Evolutionary conservation across 2,888 invertebrate genomes (phyloP).

Genomic region (Apamea anceps): DNA sequence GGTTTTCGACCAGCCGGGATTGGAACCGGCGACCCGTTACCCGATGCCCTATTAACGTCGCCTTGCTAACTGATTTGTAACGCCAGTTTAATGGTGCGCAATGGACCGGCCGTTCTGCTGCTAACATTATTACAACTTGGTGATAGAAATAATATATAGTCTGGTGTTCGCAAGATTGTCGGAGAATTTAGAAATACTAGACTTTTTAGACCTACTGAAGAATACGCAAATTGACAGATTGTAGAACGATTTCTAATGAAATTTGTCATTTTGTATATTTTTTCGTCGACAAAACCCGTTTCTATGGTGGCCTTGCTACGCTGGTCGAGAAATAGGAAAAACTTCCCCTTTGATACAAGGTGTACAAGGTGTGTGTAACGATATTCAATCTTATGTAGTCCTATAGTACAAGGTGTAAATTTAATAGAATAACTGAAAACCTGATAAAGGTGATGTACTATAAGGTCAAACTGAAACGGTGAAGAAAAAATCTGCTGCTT

Average conservation of each 20-base stretch:
- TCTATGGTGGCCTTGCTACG: too few relatives aligned
- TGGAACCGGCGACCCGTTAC: conserved; percentile 60
- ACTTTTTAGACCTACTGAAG: background rate
- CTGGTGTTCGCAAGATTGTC: conserved; percentile 13
- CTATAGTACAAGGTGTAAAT: background rate
- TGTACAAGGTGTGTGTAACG: background rate
- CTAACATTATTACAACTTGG: conserved; percentile 40
- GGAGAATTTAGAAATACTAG: background rate
- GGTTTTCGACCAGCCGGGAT: conserved; percentile 39
- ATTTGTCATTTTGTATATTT: background rate
- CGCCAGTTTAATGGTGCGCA: conserved; percentile 51
- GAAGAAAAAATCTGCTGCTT: too few relatives aligned
- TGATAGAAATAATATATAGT: conserved; percentile 8
- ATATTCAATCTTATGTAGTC: too few relatives aligned
- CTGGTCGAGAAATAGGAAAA: background rate
- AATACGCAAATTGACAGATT: background rate
- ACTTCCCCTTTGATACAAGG: background rate
- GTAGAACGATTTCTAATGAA: background rate
- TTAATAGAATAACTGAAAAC: background rate
- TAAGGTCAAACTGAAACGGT: too few relatives aligned
- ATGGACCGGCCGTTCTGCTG: conserved; percentile 30
- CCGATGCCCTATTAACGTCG: conserved; percentile 66
- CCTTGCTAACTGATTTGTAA: conserved; percentile 63
- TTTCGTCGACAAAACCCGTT: background rate
- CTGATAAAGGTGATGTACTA: background rate